These are phyloP conservation scores for Ctenopoma multispine DNA, from an alignment of 2,797 vertebrate genomes.

Conservation along the genomic window DNA sequence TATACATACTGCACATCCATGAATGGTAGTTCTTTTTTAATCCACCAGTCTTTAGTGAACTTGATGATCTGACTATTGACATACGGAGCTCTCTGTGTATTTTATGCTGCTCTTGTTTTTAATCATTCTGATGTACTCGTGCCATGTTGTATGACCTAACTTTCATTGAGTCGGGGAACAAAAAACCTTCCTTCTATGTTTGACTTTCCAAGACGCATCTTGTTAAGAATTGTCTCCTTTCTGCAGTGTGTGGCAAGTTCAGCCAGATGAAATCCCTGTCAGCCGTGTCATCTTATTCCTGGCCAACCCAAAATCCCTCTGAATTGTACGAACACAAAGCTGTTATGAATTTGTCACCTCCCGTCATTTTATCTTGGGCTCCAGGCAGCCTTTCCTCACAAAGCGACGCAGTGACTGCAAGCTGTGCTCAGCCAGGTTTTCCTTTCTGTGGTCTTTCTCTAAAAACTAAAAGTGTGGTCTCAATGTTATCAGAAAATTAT, in stretches of 20 bases:
- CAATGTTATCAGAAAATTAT: constrained; percentile 85
- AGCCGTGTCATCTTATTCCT: constrained; percentile 79
- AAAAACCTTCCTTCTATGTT: constrained; percentile 35
- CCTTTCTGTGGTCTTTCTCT: constrained; percentile 47
- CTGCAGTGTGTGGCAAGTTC: constrained; percentile 68
- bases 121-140: constrained; percentile 13
- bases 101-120: constrained; percentile 4
- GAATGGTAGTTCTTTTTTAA: not conserved
- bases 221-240: constrained; percentile 70
- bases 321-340: constrained; percentile 84
- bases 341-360: constrained; percentile 84
- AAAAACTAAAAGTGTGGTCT: constrained; percentile 71
- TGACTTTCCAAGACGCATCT: constrained; percentile 68
- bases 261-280: constrained; percentile 81
- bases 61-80: not conserved
- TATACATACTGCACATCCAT: too few relatives aligned
- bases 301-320: constrained; percentile 73
- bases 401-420: constrained; percentile 59
- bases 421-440: constrained; percentile 62
- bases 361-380: constrained; percentile 83
- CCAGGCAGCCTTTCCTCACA: constrained; percentile 77
- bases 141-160: constrained; percentile 20
- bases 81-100: constrained; percentile 1
- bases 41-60: not conserved
- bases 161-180: constrained; percentile 3